These are phyloP conservation scores for Myotis planiceps DNA, from an alignment of 2,797 vertebrate species.

Conservation along the genomic window DNA sequence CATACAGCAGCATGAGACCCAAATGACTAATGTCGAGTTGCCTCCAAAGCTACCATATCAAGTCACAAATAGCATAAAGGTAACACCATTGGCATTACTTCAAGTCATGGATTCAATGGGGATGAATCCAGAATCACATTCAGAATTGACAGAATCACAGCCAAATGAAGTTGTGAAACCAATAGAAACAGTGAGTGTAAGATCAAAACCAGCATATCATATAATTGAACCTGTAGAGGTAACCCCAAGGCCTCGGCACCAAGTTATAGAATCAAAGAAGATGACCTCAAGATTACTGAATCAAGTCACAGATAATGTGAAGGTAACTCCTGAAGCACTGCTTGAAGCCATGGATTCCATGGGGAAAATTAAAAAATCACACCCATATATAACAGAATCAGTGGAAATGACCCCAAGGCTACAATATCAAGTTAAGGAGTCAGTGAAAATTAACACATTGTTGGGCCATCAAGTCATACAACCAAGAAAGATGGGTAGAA, in stretches of 20 bases:
- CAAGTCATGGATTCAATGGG: conserved; percentile 67
- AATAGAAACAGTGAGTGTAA: neutral
- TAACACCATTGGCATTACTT: conserved; percentile 65
- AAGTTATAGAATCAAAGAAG: neutral
- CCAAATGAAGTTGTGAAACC: conserved; percentile 40
- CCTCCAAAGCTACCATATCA: conserved; percentile 24
- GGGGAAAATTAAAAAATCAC: conserved; percentile 41
- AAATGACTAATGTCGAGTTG: conserved; percentile 19
- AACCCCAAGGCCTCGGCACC: neutral
- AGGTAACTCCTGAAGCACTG: conserved; percentile 55
- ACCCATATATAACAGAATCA: neutral
- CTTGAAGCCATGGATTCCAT: conserved; percentile 53
- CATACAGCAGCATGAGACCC: neutral
- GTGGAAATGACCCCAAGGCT: neutral
- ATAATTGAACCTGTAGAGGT: conserved; percentile 6
- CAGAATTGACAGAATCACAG: neutral
- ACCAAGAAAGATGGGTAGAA: conserved; percentile 19
- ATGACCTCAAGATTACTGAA: neutral
- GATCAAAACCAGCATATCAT: neutral
- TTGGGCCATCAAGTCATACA: neutral
- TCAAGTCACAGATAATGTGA: conserved; percentile 22
- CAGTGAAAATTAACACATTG: neutral
- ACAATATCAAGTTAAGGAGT: conserved; percentile 19
- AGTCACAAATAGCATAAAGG: conserved; percentile 41
- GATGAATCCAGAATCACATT: conserved; percentile 58